Conservation (phyloP, 2,888 invertebrate genomes). For the Dynastes hyllus region DNA sequence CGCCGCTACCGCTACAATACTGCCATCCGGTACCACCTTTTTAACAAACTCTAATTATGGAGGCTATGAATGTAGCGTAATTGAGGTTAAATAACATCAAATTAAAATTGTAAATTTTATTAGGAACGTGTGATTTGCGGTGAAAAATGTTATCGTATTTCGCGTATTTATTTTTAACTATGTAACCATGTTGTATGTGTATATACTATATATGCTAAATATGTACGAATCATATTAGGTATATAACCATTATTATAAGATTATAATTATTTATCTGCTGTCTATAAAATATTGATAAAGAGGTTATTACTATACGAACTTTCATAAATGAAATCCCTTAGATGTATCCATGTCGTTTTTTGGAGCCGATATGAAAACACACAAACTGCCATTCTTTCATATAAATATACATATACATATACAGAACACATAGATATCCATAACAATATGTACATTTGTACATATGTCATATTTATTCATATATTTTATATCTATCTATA, state of each 20-base stretch:
- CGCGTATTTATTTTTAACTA: too few species aligned
- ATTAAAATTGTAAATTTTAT: too few species aligned
- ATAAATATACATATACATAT: background rate
- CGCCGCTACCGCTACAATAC: too few species aligned
- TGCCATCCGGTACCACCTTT: too few species aligned
- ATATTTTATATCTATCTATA: background rate
- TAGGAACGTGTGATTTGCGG: too few species aligned
- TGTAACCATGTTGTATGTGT: too few species aligned
- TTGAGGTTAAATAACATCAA: too few species aligned
- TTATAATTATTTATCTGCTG: constrained; percentile 4
- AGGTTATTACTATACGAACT: background rate
- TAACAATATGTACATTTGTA: background rate
- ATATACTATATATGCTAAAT: background rate
- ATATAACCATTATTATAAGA: background rate
- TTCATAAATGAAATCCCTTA: constrained; percentile 2
- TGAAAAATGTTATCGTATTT: too few species aligned
- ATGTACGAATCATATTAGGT: background rate
- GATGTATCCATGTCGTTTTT: too few species aligned
- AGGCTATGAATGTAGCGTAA: too few species aligned
- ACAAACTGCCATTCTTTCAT: background rate
- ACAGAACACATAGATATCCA: too few species aligned
- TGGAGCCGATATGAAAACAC: background rate
- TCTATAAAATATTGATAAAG: constrained; percentile 5
- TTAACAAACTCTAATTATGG: too few species aligned
- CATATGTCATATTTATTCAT: background rate